A percentile compares a stretch with the other conserved stretches of the same genome.
phyloP scores from a whole-genome alignment of 23 tunicate species.

The Ascidia mentula region DNA sequence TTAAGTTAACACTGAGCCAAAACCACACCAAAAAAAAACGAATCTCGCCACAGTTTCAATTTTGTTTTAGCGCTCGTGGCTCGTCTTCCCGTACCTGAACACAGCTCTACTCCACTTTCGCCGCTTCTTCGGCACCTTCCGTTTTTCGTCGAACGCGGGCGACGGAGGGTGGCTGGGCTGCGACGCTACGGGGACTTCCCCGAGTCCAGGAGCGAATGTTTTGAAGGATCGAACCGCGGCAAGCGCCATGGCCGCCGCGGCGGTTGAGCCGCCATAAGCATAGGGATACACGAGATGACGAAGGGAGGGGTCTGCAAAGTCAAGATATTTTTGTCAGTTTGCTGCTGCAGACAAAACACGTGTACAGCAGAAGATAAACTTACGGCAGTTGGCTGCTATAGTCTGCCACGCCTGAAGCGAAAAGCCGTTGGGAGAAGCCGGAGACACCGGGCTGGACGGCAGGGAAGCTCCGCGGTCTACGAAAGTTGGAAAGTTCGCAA shows the following conservation, averaged over 20 bases:
- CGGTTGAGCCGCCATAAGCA: constrained; percentile 1
- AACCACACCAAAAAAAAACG: no score
- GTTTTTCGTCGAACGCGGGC: constrained; percentile 1
- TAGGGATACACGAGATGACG: constrained; percentile 34
- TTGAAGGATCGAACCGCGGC: constrained; percentile 1
- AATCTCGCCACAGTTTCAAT: no score
- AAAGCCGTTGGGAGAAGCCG: background rate
- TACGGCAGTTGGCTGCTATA: constrained; percentile 46
- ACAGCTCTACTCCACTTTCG: constrained; percentile 95
- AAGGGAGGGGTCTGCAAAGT: constrained; percentile 18
- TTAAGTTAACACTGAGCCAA: no score
- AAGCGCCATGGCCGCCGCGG: constrained; percentile 40
- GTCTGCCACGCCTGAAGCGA: constrained; percentile 41
- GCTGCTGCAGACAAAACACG: background rate
- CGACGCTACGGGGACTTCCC: background rate
- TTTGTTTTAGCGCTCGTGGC: no score
- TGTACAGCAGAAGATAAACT: background rate
- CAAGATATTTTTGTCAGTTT: background rate
- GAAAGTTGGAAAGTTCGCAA: background rate
- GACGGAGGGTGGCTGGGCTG: background rate
- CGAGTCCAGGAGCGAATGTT: background rate
- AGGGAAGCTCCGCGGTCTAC: background rate
- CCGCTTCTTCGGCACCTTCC: constrained; percentile 64
- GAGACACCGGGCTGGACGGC: background rate
- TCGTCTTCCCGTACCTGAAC: constrained; percentile 68